These are phyloP conservation scores for Henricia sp. DNA, from an alignment of 53 echinoderm and acorn worm species.

Conservation along the genomic window DNA sequence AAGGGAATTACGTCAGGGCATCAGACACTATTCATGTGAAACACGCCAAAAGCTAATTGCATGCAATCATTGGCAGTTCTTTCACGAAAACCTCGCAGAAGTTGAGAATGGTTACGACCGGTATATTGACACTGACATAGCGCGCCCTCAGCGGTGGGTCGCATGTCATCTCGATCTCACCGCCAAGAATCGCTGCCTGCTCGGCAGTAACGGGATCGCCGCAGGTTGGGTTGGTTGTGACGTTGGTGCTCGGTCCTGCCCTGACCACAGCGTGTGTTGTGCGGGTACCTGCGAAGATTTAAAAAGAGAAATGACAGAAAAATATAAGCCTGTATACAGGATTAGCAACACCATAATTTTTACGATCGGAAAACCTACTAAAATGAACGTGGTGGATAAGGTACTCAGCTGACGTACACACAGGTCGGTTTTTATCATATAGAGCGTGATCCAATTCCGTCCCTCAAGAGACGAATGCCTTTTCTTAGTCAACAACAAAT, in stretches of 20 bases:
- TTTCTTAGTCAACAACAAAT: too few species aligned
- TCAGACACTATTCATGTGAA: too few species aligned
- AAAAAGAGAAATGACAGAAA: too few species aligned
- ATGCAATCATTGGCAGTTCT: neutral
- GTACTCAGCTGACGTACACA: too few species aligned
- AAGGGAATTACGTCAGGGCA: too few species aligned
- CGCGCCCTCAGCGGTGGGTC: conserved; percentile 35
- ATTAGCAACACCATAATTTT: neutral
- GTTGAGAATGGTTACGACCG: neutral
- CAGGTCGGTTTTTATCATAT: too few species aligned
- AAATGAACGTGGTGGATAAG: neutral
- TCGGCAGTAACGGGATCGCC: conserved; percentile 12
- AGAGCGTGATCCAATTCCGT: too few species aligned
- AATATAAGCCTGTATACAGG: neutral
- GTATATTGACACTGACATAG: conserved; percentile 35
- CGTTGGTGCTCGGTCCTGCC: conserved; percentile 1
- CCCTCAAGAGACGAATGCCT: too few species aligned
- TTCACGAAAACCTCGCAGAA: conserved; percentile 17
- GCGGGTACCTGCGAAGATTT: neutral
- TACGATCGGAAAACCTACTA: neutral
- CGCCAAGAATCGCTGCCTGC: conserved; percentile 8
- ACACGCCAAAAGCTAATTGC: too few species aligned
- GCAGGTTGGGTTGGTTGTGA: conserved; percentile 24
- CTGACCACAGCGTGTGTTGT: conserved; percentile 13
- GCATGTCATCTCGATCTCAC: neutral